Base-by-base conservation (phyloP, 1,140 invertebrate genomes). In the Pogonus chalceus region DNA sequence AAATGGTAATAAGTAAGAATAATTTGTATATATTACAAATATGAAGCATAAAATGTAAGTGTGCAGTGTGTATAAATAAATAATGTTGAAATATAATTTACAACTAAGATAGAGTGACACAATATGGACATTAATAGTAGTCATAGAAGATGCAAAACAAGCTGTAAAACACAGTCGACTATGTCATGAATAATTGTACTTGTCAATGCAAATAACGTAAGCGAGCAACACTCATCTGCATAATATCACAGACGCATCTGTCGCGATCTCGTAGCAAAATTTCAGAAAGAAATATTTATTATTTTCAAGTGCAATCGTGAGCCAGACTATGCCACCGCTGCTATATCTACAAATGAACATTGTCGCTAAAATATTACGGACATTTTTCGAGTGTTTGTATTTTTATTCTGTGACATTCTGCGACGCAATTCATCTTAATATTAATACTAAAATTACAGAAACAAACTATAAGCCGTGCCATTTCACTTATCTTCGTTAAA, bases 221-320 rank as follows among this genome's bases (percentile, higher is more conserved):
- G 37, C 37, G 37, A 43, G 18, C 37, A 18, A 43, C 9, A 18
- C 37, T 43, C 37, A 43, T 43, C 18, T 43, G 18, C 37, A 43
- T 43, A 43, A 43, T 43, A 16, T 43, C 18, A 12, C 18, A 10
- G n/a, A 10, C 18, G 18, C 37, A 43, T 43, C 37, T 43, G 18
- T 16, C 18, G 18, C 18, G 37, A 43, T 43, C 18, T 43, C 18
- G 3, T 4, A 43, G 18, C 26, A 10, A 18, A 4, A 43, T 12
- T 43, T 12, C 37, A 43, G 18, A 43, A 43, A 43, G 37, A 43
- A 43, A 18, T 43, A 43, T 43, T 43, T 43, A 18, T 43, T 43
- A 43, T 43, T 12, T 43, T 43, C 37, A 43, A 43, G 18, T 18
- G 18, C 9, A 43, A 43, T 43, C 4, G 26, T 14, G 7, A 14